Conservation (phyloP, 2,888 invertebrate genomes). For the Sialis lutaria region DNA sequence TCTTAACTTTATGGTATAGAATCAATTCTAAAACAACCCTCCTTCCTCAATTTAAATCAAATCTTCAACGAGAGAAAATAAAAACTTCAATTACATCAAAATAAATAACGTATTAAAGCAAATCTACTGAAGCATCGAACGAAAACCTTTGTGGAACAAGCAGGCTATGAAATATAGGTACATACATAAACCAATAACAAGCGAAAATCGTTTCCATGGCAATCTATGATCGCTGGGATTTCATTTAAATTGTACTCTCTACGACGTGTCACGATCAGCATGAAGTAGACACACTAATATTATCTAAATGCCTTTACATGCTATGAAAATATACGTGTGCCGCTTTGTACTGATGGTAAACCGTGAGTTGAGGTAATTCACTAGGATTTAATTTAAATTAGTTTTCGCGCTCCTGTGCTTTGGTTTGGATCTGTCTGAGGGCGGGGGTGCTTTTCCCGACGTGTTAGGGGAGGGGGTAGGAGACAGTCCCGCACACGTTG, state of each 20-base stretch:
- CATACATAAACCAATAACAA: conserved; percentile 1
- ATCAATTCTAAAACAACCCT: no score
- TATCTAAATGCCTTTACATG: no score
- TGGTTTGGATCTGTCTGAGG: conserved; percentile 9
- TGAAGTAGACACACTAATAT: no score
- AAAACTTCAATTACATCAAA: no score
- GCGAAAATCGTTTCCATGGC: conserved; percentile 21
- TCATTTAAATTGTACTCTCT: conserved; percentile 23
- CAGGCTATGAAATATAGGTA: background rate
- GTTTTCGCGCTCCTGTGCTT: conserved; percentile 31
- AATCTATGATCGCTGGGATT: conserved; percentile 21
- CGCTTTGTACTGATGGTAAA: conserved; percentile 12
- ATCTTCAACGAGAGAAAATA: no score
- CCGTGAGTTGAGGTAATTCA: conserved; percentile 37
- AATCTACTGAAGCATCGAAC: no score
- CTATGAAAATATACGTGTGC: conserved; percentile 7
- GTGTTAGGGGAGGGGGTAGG: background rate
- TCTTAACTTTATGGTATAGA: no score
- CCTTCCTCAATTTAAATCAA: no score
- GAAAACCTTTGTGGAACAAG: no score
- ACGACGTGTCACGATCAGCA: no score
- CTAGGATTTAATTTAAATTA: conserved; percentile 62
- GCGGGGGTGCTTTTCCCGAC: background rate
- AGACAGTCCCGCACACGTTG: background rate
- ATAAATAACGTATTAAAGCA: no score